phyloP scores from a whole-genome alignment of 1,140 invertebrate species.

The Diabrotica virgifera region DNA sequence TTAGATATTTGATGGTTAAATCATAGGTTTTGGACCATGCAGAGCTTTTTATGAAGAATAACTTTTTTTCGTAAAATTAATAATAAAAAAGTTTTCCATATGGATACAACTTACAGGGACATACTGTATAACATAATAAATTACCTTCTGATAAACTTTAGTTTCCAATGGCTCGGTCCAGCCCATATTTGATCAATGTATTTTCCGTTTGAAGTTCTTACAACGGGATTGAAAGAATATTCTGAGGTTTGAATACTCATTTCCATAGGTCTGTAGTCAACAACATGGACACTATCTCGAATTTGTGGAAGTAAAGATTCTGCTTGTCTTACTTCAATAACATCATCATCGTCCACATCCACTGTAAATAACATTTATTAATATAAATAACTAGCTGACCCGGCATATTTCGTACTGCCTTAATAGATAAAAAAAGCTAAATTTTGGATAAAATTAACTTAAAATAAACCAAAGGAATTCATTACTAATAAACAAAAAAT shows the following conservation, averaged over 20 bases:
- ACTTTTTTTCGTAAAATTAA: no score
- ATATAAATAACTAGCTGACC: no score
- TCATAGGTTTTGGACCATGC: no score
- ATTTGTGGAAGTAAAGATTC: constrained; percentile 15
- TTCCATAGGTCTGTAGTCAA: constrained; percentile 49
- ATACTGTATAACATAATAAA: not conserved
- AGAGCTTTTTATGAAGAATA: no score
- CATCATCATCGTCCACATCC: constrained; percentile 19
- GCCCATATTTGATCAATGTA: constrained; percentile 60
- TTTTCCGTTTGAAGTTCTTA: constrained; percentile 45
- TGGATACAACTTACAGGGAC: no score
- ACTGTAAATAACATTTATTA: not conserved
- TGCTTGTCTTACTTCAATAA: not conserved
- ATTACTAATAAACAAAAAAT: no score
- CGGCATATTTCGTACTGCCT: no score
- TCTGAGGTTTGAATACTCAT: constrained; percentile 52
- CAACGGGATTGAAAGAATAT: constrained; percentile 65
- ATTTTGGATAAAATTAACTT: no score
- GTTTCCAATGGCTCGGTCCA: constrained; percentile 73
- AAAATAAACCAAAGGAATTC: no score
- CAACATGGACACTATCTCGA: constrained; percentile 34
- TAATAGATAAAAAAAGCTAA: no score
- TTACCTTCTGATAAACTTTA: constrained; percentile 49
- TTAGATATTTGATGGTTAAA: no score
- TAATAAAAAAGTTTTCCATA: no score